Percentiles rank a stretch among this genome's conserved stretches.
Conservation (phyloP, 2,113 vertebrate genomes). For the Polyodon spathula region DNA sequence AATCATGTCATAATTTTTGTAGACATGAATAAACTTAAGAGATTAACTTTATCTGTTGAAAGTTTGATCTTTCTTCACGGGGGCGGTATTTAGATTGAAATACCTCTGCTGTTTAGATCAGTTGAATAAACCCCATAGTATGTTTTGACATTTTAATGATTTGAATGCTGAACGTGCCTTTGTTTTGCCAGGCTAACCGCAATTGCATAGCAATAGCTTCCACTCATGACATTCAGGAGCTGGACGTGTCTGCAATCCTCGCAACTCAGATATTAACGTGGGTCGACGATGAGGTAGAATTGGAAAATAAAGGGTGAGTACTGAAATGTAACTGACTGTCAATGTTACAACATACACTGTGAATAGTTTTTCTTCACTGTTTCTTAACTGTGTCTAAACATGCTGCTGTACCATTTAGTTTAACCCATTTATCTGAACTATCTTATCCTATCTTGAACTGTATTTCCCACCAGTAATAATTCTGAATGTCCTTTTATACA, state of each 20-base stretch:
- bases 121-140: too few species aligned
- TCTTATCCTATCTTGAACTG: too few species aligned
- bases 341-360: neutral
- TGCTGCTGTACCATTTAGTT: too few species aligned
- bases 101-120: neutral
- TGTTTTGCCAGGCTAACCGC: constrained; percentile 75
- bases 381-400: too few species aligned
- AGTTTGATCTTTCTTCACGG: too few species aligned
- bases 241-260: constrained; percentile 93
- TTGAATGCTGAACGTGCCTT: neutral
- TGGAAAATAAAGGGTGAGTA: constrained; percentile 80
- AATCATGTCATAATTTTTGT: too few species aligned
- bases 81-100: too few species aligned
- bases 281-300: constrained; percentile 85
- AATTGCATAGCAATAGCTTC: constrained; percentile 96
- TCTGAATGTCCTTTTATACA: too few species aligned
- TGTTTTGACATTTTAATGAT: neutral
- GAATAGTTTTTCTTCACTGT: too few species aligned
- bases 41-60: too few species aligned
- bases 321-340: neutral
- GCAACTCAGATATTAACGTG: constrained; percentile 90
- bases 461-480: too few species aligned
- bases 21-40: neutral
- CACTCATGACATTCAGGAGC: constrained; percentile 91
- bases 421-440: too few species aligned